Conservation (phyloP, 1,140 invertebrate genomes). For the Asbolus verrucosus region DNA sequence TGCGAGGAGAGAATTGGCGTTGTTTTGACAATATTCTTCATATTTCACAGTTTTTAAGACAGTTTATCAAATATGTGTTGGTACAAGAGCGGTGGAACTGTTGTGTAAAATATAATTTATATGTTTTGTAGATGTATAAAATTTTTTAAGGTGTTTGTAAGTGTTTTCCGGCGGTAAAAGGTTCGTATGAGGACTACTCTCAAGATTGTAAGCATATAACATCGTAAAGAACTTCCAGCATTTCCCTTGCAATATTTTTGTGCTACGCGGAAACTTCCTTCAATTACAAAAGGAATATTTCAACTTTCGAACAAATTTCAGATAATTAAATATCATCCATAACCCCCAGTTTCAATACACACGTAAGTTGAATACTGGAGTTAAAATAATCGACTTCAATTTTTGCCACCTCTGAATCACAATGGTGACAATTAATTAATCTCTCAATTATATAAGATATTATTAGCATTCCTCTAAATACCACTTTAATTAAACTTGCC, state of each 20-base stretch:
- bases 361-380: too few species aligned
- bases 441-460: too few species aligned
- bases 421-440: too few species aligned
- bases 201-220: not conserved
- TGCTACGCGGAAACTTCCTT: not conserved
- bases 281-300: not conserved
- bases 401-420: too few species aligned
- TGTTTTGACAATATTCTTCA: constrained; percentile 32
- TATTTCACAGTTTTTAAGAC: constrained; percentile 14
- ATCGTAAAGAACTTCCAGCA: not conserved
- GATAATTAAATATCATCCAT: too few species aligned
- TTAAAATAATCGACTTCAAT: too few species aligned
- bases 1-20: constrained; percentile 4
- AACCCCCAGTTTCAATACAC: too few species aligned
- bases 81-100: constrained; percentile 7
- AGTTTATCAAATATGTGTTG: constrained; percentile 18
- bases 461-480: too few species aligned
- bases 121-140: constrained; percentile 18
- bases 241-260: not conserved
- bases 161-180: not conserved
- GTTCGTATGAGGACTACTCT: not conserved
- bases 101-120: constrained; percentile 26
- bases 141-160: constrained; percentile 27
- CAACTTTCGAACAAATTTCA: too few species aligned
- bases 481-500: too few species aligned